Evolutionary conservation across 2,797 vertebrate genomes (phyloP).

Genomic region (Enteromius mattozi): DNA sequence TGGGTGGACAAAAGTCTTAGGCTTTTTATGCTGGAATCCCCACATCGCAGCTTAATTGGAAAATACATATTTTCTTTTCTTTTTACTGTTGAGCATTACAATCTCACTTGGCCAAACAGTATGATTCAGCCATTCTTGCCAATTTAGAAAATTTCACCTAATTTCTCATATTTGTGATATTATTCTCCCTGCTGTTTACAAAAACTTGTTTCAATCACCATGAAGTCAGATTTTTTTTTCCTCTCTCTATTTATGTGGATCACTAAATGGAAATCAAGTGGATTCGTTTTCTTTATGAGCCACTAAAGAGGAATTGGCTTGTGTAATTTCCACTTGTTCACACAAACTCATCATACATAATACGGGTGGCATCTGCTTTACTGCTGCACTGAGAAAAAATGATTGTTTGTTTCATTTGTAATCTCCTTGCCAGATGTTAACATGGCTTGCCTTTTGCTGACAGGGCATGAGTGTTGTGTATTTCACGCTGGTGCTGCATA

Average conservation of each 20-base stretch:
- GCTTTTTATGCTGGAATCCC: constrained; percentile 9
- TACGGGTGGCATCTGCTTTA: constrained; percentile 41
- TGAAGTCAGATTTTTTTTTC: background rate
- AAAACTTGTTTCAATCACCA: background rate
- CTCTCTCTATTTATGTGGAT: constrained; percentile 2
- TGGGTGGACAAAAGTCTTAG: constrained; percentile 33
- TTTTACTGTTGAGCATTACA: background rate
- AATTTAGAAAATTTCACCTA: constrained; percentile 2
- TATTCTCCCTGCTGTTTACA: constrained; percentile 2
- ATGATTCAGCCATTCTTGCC: background rate
- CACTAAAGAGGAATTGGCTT: constrained; percentile 42
- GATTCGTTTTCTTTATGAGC: constrained; percentile 31
- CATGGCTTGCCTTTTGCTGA: constrained; percentile 61
- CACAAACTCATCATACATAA: constrained; percentile 51
- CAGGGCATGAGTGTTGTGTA: constrained; percentile 59
- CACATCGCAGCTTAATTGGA: background rate
- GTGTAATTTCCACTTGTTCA: constrained; percentile 48
- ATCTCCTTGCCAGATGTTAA: constrained; percentile 65
- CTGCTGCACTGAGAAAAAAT: constrained; percentile 47
- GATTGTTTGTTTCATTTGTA: constrained; percentile 59
- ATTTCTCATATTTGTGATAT: background rate
- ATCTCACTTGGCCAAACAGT: constrained; percentile 15
- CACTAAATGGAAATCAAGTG: constrained; percentile 32
- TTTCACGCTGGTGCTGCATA: constrained; percentile 66
- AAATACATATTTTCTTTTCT: constrained; percentile 14